phyloP scores from a whole-genome alignment of 1,140 invertebrate species.

The Drosophila serrata region DNA sequence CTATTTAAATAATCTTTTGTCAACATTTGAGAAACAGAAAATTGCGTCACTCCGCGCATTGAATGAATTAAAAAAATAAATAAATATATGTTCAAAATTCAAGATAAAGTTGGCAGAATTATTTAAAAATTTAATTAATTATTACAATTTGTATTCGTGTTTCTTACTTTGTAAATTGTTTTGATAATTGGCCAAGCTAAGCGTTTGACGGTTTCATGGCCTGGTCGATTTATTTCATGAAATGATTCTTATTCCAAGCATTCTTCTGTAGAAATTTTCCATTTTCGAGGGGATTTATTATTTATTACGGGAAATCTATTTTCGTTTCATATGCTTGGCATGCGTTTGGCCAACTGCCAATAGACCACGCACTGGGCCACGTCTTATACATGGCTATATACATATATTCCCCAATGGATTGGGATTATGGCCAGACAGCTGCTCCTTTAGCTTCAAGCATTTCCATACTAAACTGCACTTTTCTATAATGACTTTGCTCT shows the following conservation, averaged over 20 bases:
- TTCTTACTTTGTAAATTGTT: constrained; percentile 49
- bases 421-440: constrained; percentile 60
- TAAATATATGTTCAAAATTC: background rate
- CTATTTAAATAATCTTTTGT: constrained; percentile 80
- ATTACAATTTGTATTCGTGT: constrained; percentile 25
- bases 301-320: constrained; percentile 75
- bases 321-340: constrained; percentile 58
- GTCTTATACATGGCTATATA: constrained; percentile 27
- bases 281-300: constrained; percentile 57
- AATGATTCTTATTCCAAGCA: constrained; percentile 55
- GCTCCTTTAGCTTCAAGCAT: constrained; percentile 19
- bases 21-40: constrained; percentile 32
- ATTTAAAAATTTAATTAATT: constrained; percentile 28
- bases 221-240: constrained; percentile 62
- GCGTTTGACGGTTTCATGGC: constrained; percentile 30
- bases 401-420: constrained; percentile 19
- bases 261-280: constrained; percentile 65
- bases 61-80: constrained; percentile 36
- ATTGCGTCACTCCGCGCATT: constrained; percentile 65
- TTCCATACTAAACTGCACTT: constrained; percentile 57
- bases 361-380: constrained; percentile 62
- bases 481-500: constrained; percentile 51
- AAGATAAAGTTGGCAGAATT: constrained; percentile 21
- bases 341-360: constrained; percentile 69
- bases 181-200: constrained; percentile 46